Conservation (phyloP, 2,888 invertebrate species). For the Cotesia congregata region DNA sequence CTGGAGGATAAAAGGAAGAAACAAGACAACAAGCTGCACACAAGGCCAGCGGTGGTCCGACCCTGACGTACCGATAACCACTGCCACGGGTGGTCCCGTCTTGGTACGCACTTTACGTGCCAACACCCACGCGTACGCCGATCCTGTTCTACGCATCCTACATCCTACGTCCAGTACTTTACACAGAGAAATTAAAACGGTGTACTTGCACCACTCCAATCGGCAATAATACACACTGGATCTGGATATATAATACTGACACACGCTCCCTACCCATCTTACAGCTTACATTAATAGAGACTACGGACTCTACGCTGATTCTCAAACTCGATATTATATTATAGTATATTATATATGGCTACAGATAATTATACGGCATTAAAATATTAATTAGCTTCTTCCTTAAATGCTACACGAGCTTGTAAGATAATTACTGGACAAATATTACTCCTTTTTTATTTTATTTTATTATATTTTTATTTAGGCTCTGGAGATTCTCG, state of each 20-base stretch:
- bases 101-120: slow-evolving; percentile 54
- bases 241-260: neutral
- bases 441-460: neutral
- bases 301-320: neutral
- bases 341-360: neutral
- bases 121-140: slow-evolving; percentile 51
- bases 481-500: neutral
- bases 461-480: neutral
- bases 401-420: neutral
- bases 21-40: slow-evolving; percentile 36
- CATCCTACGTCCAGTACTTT: neutral
- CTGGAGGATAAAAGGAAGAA: slow-evolving; percentile 42
- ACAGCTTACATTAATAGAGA: neutral
- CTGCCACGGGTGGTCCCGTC: slow-evolving; percentile 57
- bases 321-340: neutral
- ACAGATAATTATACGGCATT: neutral
- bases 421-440: neutral
- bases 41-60: slow-evolving; percentile 25
- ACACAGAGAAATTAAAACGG: neutral
- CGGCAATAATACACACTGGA: slow-evolving; percentile 13
- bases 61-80: slow-evolving; percentile 44
- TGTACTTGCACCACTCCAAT: slow-evolving; percentile 8
- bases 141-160: slow-evolving; percentile 38
- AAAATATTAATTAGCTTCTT: slow-evolving; percentile 18
- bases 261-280: no score